Evolutionary conservation across 35 echinoderm and acorn worm genomes (phyloP).

Genomic region (Amphiura filiformis): DNA sequence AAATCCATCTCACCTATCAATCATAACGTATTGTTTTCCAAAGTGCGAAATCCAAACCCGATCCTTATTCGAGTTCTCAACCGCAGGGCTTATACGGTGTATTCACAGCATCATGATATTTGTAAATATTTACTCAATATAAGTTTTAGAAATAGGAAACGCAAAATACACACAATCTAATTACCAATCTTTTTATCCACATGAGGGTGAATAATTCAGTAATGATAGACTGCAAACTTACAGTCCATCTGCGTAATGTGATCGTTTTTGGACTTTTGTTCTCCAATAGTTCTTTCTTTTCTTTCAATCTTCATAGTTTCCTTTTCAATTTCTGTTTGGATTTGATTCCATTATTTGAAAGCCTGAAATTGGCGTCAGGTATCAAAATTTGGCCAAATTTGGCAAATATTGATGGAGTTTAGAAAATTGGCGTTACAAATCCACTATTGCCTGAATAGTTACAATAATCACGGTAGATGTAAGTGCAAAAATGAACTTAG

Average conservation of each 20-base stretch:
- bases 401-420: too few relatives aligned
- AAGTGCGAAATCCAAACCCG: slow-evolving; percentile 2
- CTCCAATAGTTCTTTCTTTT: not conserved
- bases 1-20: not conserved
- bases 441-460: too few relatives aligned
- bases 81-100: slow-evolving; percentile 4
- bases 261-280: not conserved
- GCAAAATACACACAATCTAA: not conserved
- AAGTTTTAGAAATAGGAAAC: slow-evolving; percentile 9
- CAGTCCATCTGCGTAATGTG: not conserved
- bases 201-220: not conserved
- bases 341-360: too few relatives aligned
- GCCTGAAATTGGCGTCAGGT: too few relatives aligned
- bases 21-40: slow-evolving; percentile 2
- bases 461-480: too few relatives aligned
- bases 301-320: not conserved
- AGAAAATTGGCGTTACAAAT: too few relatives aligned
- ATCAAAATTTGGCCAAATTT: too few relatives aligned
- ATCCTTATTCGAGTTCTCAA: not conserved
- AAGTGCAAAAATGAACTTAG: too few relatives aligned
- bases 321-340: too few relatives aligned
- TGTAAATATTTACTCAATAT: slow-evolving; percentile 13
- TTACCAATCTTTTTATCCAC: not conserved
- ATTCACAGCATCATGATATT: slow-evolving; percentile 11
- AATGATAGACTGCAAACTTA: not conserved